phyloP scores from a whole-genome alignment of 2,113 vertebrate genomes.

The Hucho hucho region DNA sequence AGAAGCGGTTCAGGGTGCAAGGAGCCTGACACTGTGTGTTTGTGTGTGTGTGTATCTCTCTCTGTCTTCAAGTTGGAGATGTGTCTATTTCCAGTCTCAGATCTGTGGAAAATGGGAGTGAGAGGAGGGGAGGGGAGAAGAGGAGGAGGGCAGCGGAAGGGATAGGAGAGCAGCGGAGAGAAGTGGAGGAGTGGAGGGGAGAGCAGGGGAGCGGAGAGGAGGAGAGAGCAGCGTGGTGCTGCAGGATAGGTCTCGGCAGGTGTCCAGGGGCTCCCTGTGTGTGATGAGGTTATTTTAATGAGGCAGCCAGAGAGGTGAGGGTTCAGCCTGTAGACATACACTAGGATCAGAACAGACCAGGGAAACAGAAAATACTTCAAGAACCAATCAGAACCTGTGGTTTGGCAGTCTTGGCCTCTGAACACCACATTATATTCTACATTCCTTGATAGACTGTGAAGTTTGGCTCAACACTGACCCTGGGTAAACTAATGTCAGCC shows the following conservation, averaged over 20 bases:
- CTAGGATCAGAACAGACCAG: not conserved
- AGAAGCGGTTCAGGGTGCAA: too few relatives aligned
- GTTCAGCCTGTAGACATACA: constrained; percentile 5
- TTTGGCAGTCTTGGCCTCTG: too few relatives aligned
- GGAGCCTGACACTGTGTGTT: constrained; percentile 6
- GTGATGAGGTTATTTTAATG: constrained; percentile 34
- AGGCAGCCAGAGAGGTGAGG: constrained; percentile 4
- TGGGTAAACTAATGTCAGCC: too few relatives aligned
- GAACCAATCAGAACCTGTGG: too few relatives aligned
- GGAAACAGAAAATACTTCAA: too few relatives aligned
- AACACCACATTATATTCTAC: too few relatives aligned
- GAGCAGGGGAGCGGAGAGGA: not conserved
- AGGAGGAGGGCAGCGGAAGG: not conserved
- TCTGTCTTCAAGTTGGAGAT: not conserved
- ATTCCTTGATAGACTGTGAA: too few relatives aligned
- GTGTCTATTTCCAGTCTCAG: not conserved
- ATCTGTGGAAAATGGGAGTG: not conserved
- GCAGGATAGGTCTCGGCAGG: too few relatives aligned
- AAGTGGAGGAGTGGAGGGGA: too few relatives aligned
- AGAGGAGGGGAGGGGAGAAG: not conserved
- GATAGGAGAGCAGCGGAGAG: too few relatives aligned
- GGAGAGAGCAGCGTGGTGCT: not conserved
- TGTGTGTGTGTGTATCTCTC: not conserved
- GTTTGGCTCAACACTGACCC: too few relatives aligned
- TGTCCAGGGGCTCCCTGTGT: too few relatives aligned